Percentiles rank a stretch among this genome's conserved stretches.
Conservation (phyloP, 1,140 invertebrate species). For the Drosophila rufa region DNA sequence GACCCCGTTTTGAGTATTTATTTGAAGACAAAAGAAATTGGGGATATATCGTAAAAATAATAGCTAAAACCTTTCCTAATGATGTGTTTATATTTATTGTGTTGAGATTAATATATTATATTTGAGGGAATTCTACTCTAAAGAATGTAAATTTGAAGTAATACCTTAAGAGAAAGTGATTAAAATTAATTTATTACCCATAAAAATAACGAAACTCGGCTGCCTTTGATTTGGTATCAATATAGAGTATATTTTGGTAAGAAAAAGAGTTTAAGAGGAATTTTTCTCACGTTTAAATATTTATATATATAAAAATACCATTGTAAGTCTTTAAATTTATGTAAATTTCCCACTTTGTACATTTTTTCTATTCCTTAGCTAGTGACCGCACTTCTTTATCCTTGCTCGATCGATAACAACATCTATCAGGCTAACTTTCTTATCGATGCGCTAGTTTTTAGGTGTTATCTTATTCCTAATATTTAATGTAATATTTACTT, state of each 20-base stretch:
- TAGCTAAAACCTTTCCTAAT: neutral
- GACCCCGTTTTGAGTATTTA: neutral
- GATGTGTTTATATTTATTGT: constrained; percentile 5
- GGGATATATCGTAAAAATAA: neutral
- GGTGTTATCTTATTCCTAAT: too few species aligned
- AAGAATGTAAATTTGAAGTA: neutral
- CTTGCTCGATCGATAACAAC: too few species aligned
- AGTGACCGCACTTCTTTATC: too few species aligned
- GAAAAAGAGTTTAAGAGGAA: too few species aligned
- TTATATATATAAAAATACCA: neutral
- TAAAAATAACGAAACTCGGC: neutral
- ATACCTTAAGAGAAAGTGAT: neutral
- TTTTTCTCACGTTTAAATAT: neutral
- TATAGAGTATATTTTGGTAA: neutral
- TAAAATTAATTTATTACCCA: neutral
- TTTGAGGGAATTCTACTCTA: neutral
- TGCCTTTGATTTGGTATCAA: neutral
- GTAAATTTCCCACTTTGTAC: too few species aligned
- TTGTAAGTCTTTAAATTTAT: too few species aligned
- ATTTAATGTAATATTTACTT: too few species aligned
- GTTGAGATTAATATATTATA: neutral
- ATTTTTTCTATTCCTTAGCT: too few species aligned
- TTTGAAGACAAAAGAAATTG: neutral
- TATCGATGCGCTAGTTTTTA: too few species aligned
- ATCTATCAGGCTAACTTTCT: too few species aligned